Conservation (phyloP, 2,113 vertebrate genomes). For the Callithrix jacchus region DNA sequence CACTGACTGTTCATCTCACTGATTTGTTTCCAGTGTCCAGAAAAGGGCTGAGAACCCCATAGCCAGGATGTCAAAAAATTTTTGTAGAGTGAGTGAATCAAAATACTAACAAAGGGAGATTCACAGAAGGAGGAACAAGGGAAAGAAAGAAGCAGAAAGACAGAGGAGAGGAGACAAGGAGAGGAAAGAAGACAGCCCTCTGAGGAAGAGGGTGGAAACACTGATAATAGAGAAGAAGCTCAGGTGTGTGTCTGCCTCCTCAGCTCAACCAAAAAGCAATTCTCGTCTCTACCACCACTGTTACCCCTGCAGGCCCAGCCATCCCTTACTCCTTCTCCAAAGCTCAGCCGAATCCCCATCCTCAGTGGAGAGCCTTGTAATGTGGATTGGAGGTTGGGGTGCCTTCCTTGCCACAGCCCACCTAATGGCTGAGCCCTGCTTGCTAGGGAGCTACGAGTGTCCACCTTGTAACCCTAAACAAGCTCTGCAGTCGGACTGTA, state of each 20-base stretch:
- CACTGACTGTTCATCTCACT: neutral
- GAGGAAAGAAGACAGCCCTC: too few relatives aligned
- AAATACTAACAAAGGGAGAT: neutral
- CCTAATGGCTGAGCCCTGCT: neutral
- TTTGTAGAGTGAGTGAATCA: neutral
- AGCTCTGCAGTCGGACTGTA: fast-evolving
- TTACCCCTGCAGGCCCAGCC: fast-evolving
- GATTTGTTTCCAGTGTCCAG: neutral
- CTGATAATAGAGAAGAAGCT: neutral
- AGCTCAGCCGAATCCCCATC: too few relatives aligned
- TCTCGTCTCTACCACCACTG: fast-evolving
- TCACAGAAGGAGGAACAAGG: neutral
- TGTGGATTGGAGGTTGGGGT: fast-evolving
- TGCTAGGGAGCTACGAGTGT: fast-evolving
- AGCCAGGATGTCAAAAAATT: neutral
- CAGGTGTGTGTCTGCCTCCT: fast-evolving
- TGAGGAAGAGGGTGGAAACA: neutral
- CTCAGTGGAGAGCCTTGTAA: neutral
- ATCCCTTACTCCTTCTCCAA: neutral
- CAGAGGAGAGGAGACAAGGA: neutral
- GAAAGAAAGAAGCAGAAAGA: neutral
- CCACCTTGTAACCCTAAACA: fast-evolving
- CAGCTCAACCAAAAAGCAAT: neutral
- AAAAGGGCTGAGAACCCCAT: neutral
- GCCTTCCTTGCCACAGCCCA: fast-evolving